These are phyloP conservation scores for Muntiacus reevesi DNA, from an alignment of 2,113 vertebrate genomes.

Conservation along the genomic window DNA sequence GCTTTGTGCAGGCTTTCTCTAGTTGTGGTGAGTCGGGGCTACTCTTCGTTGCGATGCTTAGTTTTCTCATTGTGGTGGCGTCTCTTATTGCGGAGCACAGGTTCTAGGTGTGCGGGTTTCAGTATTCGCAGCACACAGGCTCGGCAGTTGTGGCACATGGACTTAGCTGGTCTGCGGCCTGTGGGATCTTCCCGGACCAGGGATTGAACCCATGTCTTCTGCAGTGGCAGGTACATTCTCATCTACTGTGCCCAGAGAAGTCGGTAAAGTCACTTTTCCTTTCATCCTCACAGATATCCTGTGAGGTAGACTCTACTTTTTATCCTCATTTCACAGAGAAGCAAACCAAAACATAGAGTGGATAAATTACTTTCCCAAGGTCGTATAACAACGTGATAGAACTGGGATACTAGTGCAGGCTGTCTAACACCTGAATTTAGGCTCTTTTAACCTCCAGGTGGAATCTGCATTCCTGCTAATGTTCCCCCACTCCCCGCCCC, in stretches of 20 bases:
- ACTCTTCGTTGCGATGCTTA: rapidly evolving
- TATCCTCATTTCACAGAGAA: neutral
- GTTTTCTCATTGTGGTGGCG: neutral
- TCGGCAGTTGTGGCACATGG: neutral
- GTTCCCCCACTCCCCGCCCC: neutral
- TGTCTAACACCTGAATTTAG: neutral
- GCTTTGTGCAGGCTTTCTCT: neutral
- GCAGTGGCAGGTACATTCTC: neutral
- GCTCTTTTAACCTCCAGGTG: neutral
- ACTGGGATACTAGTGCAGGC: neutral
- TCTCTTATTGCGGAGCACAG: neutral
- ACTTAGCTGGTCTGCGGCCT: neutral
- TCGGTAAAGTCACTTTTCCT: neutral
- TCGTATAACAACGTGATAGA: neutral
- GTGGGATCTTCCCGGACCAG: neutral
- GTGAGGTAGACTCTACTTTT: neutral
- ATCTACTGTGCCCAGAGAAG: neutral
- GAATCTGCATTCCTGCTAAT: neutral
- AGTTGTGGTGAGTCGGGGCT: neutral
- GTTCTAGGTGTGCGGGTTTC: neutral
- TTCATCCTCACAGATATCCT: neutral
- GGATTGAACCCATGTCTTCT: neutral
- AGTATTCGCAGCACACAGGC: neutral
- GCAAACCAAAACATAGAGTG: neutral
- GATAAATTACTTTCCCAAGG: neutral